Evolutionary conservation across 2,797 vertebrate genomes (phyloP), one percentile per base, ranked within the genome.

Genomic region (Peromyscus melanophrys): DNA sequence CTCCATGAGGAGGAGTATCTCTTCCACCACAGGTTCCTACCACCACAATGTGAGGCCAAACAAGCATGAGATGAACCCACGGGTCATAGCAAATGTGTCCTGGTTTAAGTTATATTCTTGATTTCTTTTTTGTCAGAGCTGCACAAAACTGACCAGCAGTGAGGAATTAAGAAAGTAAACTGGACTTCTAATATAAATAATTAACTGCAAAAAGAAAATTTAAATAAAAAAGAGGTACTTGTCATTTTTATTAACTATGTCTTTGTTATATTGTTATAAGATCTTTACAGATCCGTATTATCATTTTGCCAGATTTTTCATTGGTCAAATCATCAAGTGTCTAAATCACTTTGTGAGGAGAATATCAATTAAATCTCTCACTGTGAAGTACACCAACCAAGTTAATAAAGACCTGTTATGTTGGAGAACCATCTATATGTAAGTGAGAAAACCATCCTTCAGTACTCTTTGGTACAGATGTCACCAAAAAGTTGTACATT

Each of bases 21-120:
- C 25, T 14, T 34, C 4, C 16, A 57, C 9, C n/a, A 31, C 0
- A 11, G 3, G 49, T 57, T 29, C 9, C 10, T 49, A 73, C n/a
- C 23, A 55, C 14, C 52, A 75, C 0, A 1, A 4, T 23, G 11
- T 43, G 37, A 59, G 10, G 16, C 34, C 25, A 29, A 71, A 12
- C 10, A 31, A 57, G 1, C 19, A 19, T 2, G 0, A 4, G 2
- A 73, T 59, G 16, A 43, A 23, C 5, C 27, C n/a, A 4, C 1
- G 25, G 17, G 2, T 6, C 11, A 43, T 29, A 76, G 6, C 2
- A 40, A 76, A 46, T 76, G 16, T 31, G 29, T 46, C 6, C 19
- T 43, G 6, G 3, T 46, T 46, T 76, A 34, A 16, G 12, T 46
- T 34, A 11, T 34, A 13, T 31, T 89, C 69, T 11, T 37, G 21